phyloP scores from a whole-genome alignment of 2,888 invertebrate genomes.

The Plagodis pulveraria region DNA sequence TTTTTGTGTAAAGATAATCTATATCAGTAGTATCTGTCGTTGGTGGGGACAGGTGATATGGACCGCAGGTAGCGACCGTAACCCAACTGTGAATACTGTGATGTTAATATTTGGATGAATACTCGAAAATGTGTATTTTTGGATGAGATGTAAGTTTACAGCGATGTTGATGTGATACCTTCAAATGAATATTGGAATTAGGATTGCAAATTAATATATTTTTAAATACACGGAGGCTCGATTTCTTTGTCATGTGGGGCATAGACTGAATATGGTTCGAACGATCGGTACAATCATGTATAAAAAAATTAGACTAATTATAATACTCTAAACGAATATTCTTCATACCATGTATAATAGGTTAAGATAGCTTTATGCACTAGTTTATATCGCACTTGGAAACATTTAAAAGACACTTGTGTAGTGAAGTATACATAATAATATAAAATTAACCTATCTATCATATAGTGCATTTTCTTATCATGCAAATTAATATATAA shows the following conservation, averaged over 20 bases:
- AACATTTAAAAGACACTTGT: constrained; percentile 47
- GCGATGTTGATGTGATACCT: constrained; percentile 18
- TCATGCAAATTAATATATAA: neutral
- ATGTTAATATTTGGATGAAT: constrained; percentile 48
- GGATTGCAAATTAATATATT: constrained; percentile 12
- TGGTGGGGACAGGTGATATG: too few species aligned
- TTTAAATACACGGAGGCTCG: neutral
- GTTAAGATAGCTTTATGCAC: constrained; percentile 43
- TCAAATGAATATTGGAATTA: constrained; percentile 19
- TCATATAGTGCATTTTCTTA: constrained; percentile 11
- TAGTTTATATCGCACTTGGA: constrained; percentile 60
- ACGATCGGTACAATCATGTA: constrained; percentile 5
- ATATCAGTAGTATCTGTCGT: too few species aligned
- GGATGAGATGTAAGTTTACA: constrained; percentile 36
- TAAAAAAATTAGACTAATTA: constrained; percentile 6
- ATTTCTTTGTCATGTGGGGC: constrained; percentile 4
- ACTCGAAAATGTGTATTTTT: constrained; percentile 58
- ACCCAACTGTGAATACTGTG: constrained; percentile 7
- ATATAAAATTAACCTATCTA: constrained; percentile 12
- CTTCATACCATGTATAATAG: constrained; percentile 23
- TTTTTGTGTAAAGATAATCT: too few species aligned
- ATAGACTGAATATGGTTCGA: constrained; percentile 18
- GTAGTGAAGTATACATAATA: constrained; percentile 3
- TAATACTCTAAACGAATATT: constrained; percentile 21
- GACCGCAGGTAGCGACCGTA: too few species aligned